Evolutionary conservation across 2,888 invertebrate species (phyloP).

Genomic region (Peribatodes rhomboidaria): DNA sequence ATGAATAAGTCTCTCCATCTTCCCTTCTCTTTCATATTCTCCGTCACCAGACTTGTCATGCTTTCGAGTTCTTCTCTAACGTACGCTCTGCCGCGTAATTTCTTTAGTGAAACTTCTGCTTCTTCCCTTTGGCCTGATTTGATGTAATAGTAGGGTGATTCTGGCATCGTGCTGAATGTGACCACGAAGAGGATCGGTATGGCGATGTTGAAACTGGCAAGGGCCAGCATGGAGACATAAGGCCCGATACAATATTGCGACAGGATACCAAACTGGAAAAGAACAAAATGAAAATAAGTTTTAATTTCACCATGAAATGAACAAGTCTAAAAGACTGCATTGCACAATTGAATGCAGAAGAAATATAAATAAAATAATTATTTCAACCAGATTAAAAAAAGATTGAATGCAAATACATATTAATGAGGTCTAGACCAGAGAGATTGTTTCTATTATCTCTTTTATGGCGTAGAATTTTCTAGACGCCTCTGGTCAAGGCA

Average conservation of each 20-base stretch:
- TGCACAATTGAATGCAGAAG: background rate
- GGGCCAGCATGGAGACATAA: constrained; percentile 84
- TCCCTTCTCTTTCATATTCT: constrained; percentile 82
- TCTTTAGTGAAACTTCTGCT: constrained; percentile 85
- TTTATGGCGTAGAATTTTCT: constrained; percentile 21
- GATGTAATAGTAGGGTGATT: constrained; percentile 88
- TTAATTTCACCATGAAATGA: background rate
- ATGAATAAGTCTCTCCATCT: constrained; percentile 80
- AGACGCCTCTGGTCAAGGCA: constrained; percentile 12
- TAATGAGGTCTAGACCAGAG: background rate
- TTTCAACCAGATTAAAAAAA: background rate
- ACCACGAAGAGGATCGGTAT: constrained; percentile 86
- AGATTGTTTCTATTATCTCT: background rate
- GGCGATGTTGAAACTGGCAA: constrained; percentile 85
- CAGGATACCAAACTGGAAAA: constrained; percentile 85
- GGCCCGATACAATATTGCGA: constrained; percentile 88
- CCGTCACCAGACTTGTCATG: constrained; percentile 83
- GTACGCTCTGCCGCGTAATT: constrained; percentile 84
- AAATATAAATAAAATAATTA: background rate
- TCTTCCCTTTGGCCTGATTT: constrained; percentile 79
- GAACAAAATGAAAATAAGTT: constrained; percentile 27
- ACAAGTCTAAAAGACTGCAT: background rate
- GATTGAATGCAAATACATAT: background rate
- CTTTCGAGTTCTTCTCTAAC: constrained; percentile 85
- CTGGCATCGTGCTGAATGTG: constrained; percentile 88